These are phyloP conservation scores for Oreotragus oreotragus DNA, from an alignment of 2,113 vertebrate genomes.

Conservation along the genomic window DNA sequence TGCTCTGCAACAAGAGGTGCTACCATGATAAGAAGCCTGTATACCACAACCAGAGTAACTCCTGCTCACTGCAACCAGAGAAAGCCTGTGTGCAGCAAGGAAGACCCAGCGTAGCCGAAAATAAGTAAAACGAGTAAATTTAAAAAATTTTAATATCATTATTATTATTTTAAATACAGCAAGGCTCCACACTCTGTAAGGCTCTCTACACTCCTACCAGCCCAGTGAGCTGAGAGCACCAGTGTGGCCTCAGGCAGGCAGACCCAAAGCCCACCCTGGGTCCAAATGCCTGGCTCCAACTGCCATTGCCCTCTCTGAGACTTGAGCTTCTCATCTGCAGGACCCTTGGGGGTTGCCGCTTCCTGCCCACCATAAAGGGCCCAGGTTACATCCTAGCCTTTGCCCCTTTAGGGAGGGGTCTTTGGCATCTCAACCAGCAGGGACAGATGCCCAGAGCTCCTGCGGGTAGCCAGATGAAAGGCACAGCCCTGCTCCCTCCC, in stretches of 20 bases:
- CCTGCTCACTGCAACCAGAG: background rate
- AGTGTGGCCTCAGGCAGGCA: background rate
- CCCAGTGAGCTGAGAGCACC: background rate
- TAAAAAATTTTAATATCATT: background rate
- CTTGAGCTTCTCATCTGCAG: background rate
- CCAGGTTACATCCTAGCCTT: background rate
- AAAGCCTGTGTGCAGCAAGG: background rate
- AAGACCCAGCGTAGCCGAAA: background rate
- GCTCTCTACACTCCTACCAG: background rate
- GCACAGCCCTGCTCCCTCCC: background rate
- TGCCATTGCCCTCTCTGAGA: background rate
- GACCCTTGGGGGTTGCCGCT: background rate
- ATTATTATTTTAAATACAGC: rapidly evolving
- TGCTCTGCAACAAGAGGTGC: background rate
- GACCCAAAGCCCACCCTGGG: background rate
- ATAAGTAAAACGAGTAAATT: background rate
- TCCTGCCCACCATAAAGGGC: background rate
- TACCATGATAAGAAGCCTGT: background rate
- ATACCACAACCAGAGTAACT: background rate
- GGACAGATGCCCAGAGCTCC: background rate
- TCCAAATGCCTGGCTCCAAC: background rate
- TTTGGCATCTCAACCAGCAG: background rate
- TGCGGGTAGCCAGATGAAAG: conserved; percentile 47
- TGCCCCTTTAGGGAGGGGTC: background rate
- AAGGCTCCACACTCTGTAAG: background rate